Evolutionary conservation across 2,797 vertebrate species (phyloP).

Genomic region (Falco cherrug): DNA sequence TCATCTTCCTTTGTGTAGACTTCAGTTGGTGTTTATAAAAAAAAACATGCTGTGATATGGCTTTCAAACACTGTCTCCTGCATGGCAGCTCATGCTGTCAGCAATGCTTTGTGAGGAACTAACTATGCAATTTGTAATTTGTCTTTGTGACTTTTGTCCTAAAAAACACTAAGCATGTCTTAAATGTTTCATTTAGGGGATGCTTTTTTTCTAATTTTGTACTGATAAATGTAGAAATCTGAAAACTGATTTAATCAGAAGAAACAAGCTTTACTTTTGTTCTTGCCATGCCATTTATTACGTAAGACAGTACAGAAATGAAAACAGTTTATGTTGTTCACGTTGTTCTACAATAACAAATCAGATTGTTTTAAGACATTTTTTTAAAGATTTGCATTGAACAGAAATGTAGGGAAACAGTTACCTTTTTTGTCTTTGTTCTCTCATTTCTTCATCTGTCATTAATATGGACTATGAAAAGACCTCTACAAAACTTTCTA

Average conservation of each 20-base stretch:
- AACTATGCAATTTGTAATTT: neutral
- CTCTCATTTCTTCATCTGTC: neutral
- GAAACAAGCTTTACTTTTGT: neutral
- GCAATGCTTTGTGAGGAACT: neutral
- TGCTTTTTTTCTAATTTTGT: neutral
- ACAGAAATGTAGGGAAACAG: neutral
- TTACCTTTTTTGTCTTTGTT: conserved; percentile 20
- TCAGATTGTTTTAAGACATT: neutral
- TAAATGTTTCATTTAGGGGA: neutral
- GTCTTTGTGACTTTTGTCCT: neutral
- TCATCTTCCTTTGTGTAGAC: neutral
- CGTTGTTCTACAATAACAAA: neutral
- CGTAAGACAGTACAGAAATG: neutral
- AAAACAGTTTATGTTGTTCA: neutral
- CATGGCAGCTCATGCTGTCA: neutral
- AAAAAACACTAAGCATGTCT: neutral
- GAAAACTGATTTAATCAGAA: conserved; percentile 20
- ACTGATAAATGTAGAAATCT: neutral
- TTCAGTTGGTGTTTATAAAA: neutral
- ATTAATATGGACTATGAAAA: neutral
- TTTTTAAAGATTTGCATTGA: conserved; percentile 4
- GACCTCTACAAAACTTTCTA: neutral
- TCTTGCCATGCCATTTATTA: neutral
- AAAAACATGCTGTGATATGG: neutral
- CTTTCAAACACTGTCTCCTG: neutral